Percentiles rank a stretch among this genome's conserved stretches.
These are phyloP conservation scores for Amazona guildingii DNA, from an alignment of 2,113 vertebrate species.

Conservation along the genomic window DNA sequence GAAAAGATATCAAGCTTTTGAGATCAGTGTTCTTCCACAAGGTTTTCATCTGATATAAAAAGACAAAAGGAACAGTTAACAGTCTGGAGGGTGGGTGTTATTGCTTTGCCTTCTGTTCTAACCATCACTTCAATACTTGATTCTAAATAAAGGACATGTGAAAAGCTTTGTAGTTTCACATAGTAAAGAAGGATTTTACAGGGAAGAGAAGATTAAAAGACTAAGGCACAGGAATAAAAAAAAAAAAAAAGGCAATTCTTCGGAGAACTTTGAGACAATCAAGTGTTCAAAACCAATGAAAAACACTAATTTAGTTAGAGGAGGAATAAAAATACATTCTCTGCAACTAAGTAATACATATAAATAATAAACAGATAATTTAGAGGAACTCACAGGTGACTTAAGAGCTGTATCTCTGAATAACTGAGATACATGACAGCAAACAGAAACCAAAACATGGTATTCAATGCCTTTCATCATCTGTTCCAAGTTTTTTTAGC, in stretches of 20 bases:
- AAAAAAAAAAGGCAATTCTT: neutral
- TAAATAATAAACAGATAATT: neutral
- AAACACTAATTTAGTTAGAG: neutral
- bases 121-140: neutral
- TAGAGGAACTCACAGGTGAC: neutral
- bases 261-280: neutral
- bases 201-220: neutral
- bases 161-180: neutral
- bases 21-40: neutral
- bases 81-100: neutral
- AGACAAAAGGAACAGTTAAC: neutral
- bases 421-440: neutral
- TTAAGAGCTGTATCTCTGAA: neutral
- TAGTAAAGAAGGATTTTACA: neutral
- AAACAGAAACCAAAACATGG: neutral
- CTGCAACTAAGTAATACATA: neutral
- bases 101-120: neutral
- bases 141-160: neutral
- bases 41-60: neutral
- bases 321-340: neutral
- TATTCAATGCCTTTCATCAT: neutral
- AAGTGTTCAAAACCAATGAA: neutral
- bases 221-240: neutral
- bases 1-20: neutral
- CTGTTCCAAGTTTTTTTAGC: neutral